A percentile compares a stretch with the other conserved stretches of the same genome.
phyloP scores from a whole-genome alignment of 2,113 vertebrate genomes.

The Gulo gulo region DNA sequence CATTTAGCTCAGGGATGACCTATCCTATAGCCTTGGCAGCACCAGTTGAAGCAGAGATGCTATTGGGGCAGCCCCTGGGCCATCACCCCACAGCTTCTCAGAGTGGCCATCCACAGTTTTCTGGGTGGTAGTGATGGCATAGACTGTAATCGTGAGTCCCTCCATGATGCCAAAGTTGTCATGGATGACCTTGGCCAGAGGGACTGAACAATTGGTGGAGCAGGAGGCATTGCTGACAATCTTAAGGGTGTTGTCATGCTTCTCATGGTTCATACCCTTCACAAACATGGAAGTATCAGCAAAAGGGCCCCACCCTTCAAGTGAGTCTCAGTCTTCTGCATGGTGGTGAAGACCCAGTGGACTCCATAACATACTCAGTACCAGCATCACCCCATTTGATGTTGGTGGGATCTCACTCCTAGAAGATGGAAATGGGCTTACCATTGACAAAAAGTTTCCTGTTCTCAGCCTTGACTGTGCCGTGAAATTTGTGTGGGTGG shows the following conservation, averaged over 20 bases:
- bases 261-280: neutral
- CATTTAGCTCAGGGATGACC: neutral
- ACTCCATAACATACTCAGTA: neutral
- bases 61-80: neutral
- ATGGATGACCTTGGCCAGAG: neutral
- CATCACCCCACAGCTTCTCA: neutral
- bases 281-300: neutral
- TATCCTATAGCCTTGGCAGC: neutral
- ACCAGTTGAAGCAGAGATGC: neutral
- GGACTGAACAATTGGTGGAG: neutral
- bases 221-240: neutral
- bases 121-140: neutral
- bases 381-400: neutral
- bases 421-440: neutral
- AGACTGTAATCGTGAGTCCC: neutral
- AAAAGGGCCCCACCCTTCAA: neutral
- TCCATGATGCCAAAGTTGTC: neutral
- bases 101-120: neutral
- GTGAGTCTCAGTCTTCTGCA: neutral
- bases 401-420: neutral
- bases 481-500: neutral
- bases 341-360: neutral
- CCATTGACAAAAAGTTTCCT: neutral
- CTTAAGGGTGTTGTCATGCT: neutral
- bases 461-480: neutral